Percentiles rank a stretch among this genome's conserved stretches.
phyloP scores from a whole-genome alignment of 2,888 invertebrate genomes.

The Melinopterus prodromus region DNA sequence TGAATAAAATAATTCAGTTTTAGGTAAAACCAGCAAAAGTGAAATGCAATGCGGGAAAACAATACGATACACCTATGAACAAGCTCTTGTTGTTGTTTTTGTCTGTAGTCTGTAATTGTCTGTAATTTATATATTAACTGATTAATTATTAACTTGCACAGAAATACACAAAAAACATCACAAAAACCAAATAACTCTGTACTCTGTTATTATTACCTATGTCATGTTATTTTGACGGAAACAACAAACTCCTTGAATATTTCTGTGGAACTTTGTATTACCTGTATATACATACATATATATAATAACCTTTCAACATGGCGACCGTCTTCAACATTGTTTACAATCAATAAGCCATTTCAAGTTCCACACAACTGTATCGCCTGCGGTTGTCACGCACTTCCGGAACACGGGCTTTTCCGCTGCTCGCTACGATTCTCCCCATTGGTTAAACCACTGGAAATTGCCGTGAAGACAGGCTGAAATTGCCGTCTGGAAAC shows the following conservation, averaged over 20 bases:
- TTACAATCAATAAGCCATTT: slow-evolving; percentile 4
- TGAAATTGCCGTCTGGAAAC: background rate
- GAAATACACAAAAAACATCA: too few species aligned
- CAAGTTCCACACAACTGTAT: background rate
- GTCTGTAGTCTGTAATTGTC: too few species aligned
- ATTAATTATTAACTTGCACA: too few species aligned
- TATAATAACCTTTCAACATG: background rate
- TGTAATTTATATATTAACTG: too few species aligned
- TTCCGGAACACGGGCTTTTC: background rate
- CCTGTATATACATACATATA: background rate
- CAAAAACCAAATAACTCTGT: too few species aligned
- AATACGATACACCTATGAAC: too few species aligned
- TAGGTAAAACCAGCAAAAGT: too few species aligned
- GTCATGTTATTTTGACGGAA: too few species aligned
- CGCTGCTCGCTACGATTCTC: background rate
- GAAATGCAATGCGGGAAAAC: too few species aligned
- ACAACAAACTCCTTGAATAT: background rate
- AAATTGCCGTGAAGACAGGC: background rate
- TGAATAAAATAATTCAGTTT: too few species aligned
- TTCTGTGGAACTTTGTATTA: background rate
- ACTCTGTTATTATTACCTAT: too few species aligned
- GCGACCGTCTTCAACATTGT: background rate
- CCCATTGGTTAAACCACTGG: background rate
- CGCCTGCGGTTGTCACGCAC: background rate
- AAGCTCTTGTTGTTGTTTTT: too few species aligned